These are phyloP conservation scores for Chloromyia formosa DNA, from an alignment of 2,888 invertebrate genomes.

Conservation along the genomic window DNA sequence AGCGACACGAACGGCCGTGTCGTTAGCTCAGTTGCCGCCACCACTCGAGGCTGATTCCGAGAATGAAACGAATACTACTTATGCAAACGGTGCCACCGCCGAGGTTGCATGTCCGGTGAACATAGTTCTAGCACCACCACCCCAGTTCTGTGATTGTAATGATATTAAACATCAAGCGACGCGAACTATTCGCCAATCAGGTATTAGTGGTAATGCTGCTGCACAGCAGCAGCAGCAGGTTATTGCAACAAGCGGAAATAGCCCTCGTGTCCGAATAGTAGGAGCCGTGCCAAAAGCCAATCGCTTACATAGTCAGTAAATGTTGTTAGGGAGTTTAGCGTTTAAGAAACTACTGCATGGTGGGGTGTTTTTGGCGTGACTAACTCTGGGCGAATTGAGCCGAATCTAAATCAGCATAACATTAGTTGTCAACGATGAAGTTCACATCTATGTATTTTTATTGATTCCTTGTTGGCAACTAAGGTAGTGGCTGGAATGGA, in stretches of 20 bases:
- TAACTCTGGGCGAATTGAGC: too few species aligned
- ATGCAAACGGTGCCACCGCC: conserved; percentile 52
- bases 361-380: too few species aligned
- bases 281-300: conserved; percentile 81
- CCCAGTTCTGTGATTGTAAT: conserved; percentile 85
- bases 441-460: background rate
- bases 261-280: conserved; percentile 77
- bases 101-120: conserved; percentile 65
- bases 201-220: conserved; percentile 53
- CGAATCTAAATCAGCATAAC: too few species aligned
- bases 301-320: conserved; percentile 58
- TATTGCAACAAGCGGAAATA: conserved; percentile 52
- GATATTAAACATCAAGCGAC: conserved; percentile 62
- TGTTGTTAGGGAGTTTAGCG: background rate
- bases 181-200: conserved; percentile 50
- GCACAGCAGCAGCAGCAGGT: conserved; percentile 56
- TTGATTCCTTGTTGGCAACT: conserved; percentile 22
- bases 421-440: conserved; percentile 21
- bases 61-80: conserved; percentile 64
- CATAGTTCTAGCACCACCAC: conserved; percentile 83
- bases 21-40: conserved; percentile 82
- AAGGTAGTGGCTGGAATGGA: background rate
- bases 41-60: conserved; percentile 79
- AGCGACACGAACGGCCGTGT: conserved; percentile 74
- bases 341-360: too few species aligned